Conservation (phyloP, 2,797 vertebrate species). For the Onychomys arenicola region DNA sequence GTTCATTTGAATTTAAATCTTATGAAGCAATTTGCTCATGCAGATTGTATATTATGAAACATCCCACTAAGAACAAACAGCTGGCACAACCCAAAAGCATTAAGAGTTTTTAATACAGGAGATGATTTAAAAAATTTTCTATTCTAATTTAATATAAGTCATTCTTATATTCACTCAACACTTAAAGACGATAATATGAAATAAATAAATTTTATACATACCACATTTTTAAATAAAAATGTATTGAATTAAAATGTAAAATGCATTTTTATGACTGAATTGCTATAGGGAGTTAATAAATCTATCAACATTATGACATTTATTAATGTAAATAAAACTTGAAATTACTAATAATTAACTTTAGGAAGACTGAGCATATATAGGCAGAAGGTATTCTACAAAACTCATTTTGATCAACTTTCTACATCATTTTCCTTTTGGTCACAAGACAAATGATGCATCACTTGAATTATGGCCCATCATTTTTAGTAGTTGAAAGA, state of each 20-base stretch:
- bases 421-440: background rate
- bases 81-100: conserved; percentile 70
- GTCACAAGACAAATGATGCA: background rate
- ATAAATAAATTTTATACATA: background rate
- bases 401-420: background rate
- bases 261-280: background rate
- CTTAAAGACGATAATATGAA: conserved; percentile 72
- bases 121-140: conserved; percentile 66
- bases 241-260: background rate
- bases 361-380: background rate
- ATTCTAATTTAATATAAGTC: conserved; percentile 78
- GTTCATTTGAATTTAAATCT: conserved; percentile 18
- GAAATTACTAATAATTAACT: background rate
- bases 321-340: background rate
- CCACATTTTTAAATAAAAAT: conserved; percentile 2
- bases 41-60: conserved; percentile 34
- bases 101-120: conserved; percentile 71
- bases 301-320: background rate
- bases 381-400: background rate
- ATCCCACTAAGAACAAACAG: conserved; percentile 69
- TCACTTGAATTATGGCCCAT: background rate
- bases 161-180: conserved; percentile 71
- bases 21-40: conserved; percentile 51
- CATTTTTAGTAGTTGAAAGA: background rate
- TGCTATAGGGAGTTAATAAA: background rate